These are phyloP conservation scores for Diaprepes abbreviatus DNA, from an alignment of 2,888 invertebrate species.

Conservation along the genomic window DNA sequence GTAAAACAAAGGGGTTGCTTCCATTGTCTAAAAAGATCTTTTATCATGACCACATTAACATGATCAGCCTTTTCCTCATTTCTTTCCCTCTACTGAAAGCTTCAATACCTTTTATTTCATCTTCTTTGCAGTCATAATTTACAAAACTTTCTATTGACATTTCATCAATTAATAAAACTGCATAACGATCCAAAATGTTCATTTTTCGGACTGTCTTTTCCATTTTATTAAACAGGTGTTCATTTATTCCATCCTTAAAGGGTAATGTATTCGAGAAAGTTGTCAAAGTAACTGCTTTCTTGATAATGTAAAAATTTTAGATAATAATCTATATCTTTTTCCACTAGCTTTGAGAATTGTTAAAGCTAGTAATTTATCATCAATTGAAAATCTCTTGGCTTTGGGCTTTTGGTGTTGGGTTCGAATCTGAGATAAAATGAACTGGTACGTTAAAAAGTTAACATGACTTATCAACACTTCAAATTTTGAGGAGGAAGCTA, in stretches of 20 bases:
- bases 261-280: conserved; percentile 20
- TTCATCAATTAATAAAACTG: conserved; percentile 21
- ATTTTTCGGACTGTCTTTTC: conserved; percentile 4
- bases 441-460: conserved; percentile 11
- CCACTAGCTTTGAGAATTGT: conserved; percentile 20
- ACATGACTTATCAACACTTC: too few species aligned
- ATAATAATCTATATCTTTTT: conserved; percentile 15
- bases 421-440: conserved; percentile 15
- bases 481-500: too few species aligned
- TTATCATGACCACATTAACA: too few species aligned
- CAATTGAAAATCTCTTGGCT: conserved; percentile 14
- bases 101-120: not conserved
- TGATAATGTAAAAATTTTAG: conserved; percentile 16
- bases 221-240: conserved; percentile 6
- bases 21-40: not conserved
- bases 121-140: not conserved
- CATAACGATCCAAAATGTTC: not conserved
- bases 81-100: not conserved
- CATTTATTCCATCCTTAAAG: conserved; percentile 20
- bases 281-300: conserved; percentile 1
- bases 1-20: not conserved
- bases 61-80: not conserved
- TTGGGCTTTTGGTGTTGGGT: not conserved
- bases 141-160: not conserved
- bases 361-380: conserved; percentile 13